Conservation (phyloP, 2,797 vertebrate genomes). For the Balearica regulorum region DNA sequence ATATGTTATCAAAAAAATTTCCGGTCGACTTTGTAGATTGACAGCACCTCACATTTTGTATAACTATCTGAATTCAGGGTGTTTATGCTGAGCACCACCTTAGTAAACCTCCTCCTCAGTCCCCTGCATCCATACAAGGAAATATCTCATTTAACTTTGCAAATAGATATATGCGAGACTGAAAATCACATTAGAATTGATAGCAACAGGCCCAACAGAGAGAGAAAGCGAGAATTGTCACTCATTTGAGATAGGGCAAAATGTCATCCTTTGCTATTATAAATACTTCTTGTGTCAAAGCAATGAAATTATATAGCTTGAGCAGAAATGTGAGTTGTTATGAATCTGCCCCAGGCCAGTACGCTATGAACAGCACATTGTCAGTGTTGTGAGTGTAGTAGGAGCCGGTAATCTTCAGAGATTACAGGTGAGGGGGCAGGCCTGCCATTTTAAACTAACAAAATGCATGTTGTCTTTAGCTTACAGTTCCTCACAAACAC, state of each 20-base stretch:
- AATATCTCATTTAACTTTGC: background rate
- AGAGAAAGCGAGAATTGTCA: background rate
- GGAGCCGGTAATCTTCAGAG: slow-evolving; percentile 27
- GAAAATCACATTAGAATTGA: background rate
- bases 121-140: background rate
- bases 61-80: background rate
- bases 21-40: background rate
- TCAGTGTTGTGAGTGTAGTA: background rate
- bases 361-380: background rate
- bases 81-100: background rate
- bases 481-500: slow-evolving; percentile 50
- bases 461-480: background rate
- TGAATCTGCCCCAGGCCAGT: background rate
- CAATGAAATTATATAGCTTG: background rate
- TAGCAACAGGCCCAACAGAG: background rate
- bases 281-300: slow-evolving; percentile 19
- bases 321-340: background rate
- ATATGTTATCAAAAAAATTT: background rate
- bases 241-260: background rate
- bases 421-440: slow-evolving; percentile 16
- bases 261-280: background rate
- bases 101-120: background rate
- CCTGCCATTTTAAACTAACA: background rate
- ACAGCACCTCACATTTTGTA: background rate
- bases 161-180: background rate